Base-by-base conservation (phyloP, 2,797 vertebrate genomes). In the Etheostoma perlongum region DNA sequence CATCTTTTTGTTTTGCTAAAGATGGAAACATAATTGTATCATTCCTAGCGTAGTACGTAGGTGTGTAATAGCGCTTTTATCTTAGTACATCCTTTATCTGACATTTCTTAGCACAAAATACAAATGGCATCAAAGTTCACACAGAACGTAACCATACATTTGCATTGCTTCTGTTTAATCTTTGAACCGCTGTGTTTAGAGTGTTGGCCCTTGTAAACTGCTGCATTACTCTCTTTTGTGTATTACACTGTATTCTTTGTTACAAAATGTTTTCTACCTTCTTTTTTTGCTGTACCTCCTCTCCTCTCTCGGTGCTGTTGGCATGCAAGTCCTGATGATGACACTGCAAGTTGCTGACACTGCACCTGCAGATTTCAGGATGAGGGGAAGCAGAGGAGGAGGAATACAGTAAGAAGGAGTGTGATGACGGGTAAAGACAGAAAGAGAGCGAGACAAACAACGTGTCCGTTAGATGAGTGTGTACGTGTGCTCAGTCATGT, bases 271-370 rank as follows among this genome's bases (percentile, higher is more conserved):
- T 64, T 72, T 21, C 16, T 15, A n/a, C 40, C 11, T 36, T 58
- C 5, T 55, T 11, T 48, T 70, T 54, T 81, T 10, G 52, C 58
- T 44, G 21, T 52, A 59, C n/a, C 46, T 57, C 62, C 14, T 72
- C 65, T 47, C 33, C 47, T 74, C 30, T 81, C 18, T 47, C 51
- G 66, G 55, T 67, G 59, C 46, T 73, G 53, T 76, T 79, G 63
- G 78, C 61, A 77, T 83, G 67, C 67, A 68, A 61, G 75, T 84
- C 69, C 69, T 83, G 75, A 81, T 76, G 83, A 81, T 83, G 79
- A 83, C 72, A 67, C 66, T 79, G 70, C 51, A 85, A 82, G 70
- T 51, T 85, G 85, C 85, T 85, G 82, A 85, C 78, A 65, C 75
- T 70, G 79, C 84, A 89, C 65, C 70, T 85, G 69, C 83, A 86